Percentiles rank a stretch among this genome's conserved stretches.
phyloP scores from a whole-genome alignment of 2,888 invertebrate genomes.

The Noctua pronuba region DNA sequence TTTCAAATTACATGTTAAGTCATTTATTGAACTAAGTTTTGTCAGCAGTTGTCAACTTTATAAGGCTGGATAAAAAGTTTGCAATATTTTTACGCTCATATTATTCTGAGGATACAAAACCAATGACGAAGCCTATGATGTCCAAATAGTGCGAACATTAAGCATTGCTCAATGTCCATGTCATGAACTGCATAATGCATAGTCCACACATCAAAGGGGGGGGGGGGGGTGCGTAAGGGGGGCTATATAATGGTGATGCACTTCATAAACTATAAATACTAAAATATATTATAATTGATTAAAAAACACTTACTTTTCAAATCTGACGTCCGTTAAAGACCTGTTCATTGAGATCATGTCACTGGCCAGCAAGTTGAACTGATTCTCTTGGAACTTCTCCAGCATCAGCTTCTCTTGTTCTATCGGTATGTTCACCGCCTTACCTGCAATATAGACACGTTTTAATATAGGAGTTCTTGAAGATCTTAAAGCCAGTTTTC shows the following conservation, averaged over 20 bases:
- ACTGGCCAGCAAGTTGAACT: conserved; percentile 99
- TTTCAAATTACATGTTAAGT: not conserved
- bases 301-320: conserved; percentile 94
- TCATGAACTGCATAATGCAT: not conserved
- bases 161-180: not conserved
- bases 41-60: not conserved
- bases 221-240: too few relatives aligned
- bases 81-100: not conserved
- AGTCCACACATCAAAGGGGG: not conserved
- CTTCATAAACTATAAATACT: not conserved
- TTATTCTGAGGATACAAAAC: not conserved
- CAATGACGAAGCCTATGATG: not conserved
- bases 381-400: conserved; percentile 99
- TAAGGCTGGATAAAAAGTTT: not conserved
- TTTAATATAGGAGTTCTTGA: conserved; percentile 23
- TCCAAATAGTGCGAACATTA: not conserved
- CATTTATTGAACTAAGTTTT: not conserved
- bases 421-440: conserved; percentile 96
- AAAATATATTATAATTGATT: not conserved
- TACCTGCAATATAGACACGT: conserved; percentile 81
- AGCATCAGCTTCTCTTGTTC: conserved; percentile 97
- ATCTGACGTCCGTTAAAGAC: conserved; percentile 97
- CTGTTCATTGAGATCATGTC: conserved; percentile 99
- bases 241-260: not conserved
- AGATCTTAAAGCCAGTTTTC: not conserved